phyloP scores from a whole-genome alignment of 2,113 vertebrate genomes.

The Damaliscus lunatus region DNA sequence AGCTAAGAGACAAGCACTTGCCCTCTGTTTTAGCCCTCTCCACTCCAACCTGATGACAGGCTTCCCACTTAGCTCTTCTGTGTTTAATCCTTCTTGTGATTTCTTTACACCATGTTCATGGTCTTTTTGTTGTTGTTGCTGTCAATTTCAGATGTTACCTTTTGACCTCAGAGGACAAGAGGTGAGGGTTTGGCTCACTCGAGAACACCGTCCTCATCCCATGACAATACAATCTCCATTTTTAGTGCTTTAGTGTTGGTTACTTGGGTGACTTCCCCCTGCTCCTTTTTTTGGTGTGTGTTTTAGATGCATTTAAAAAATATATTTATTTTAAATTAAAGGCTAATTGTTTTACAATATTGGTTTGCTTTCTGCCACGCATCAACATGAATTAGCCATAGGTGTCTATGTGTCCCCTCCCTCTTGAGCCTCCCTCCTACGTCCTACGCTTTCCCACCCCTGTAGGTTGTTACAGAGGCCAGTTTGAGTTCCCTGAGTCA shows the following conservation, averaged over 20 bases:
- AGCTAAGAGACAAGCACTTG: not conserved
- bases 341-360: not conserved
- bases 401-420: not conserved
- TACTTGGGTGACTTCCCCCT: not conserved
- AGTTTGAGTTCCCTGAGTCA: not conserved
- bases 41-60: not conserved
- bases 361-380: not conserved
- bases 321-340: not conserved
- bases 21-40: not conserved
- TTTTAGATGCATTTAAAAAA: not conserved
- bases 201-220: not conserved
- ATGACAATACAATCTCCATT: not conserved
- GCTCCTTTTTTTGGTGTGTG: not conserved
- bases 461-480: not conserved
- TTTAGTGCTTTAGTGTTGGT: not conserved
- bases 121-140: not conserved
- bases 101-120: rapidly evolving
- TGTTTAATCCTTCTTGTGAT: not conserved
- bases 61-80: not conserved
- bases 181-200: not conserved
- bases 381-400: not conserved
- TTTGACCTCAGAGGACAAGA: not conserved
- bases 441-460: not conserved
- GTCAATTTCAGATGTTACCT: not conserved
- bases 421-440: not conserved